These are phyloP conservation scores for Elegia similella DNA, from an alignment of 2,888 invertebrate species.

Conservation along the genomic window DNA sequence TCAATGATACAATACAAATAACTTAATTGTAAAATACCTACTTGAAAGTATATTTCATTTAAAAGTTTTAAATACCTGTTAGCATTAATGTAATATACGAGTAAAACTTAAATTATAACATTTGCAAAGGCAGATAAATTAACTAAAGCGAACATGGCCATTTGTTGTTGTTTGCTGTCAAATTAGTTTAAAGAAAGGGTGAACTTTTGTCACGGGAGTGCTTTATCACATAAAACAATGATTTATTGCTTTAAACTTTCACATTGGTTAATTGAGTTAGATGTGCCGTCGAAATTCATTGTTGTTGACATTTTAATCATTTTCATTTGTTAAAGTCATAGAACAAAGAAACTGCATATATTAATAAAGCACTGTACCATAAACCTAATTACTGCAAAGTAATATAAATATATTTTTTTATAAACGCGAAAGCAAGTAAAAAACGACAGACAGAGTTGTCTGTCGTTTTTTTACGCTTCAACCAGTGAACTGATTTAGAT, in stretches of 20 bases:
- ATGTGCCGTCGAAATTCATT: not conserved
- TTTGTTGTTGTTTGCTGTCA: constrained; percentile 1
- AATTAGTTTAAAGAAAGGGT: not conserved
- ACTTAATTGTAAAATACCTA: too few relatives aligned
- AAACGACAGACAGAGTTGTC: too few relatives aligned
- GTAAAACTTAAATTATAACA: not conserved
- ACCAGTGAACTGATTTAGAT: too few relatives aligned
- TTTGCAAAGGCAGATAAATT: not conserved
- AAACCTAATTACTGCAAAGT: too few relatives aligned
- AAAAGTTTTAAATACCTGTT: not conserved
- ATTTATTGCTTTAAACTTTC: not conserved
- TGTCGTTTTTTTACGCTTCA: too few relatives aligned
- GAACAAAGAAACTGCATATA: too few relatives aligned
- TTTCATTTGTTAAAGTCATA: too few relatives aligned
- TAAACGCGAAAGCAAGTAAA: too few relatives aligned
- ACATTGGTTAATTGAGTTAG: not conserved
- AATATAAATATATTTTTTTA: too few relatives aligned
- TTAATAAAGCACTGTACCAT: too few relatives aligned
- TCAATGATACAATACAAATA: too few relatives aligned
- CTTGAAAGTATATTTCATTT: not conserved
- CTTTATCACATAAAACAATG: not conserved
- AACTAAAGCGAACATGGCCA: not conserved
- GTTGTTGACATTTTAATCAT: too few relatives aligned
- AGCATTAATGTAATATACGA: not conserved
- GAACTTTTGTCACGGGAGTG: not conserved